Conservation (phyloP, 2,113 vertebrate genomes). For the Mungos mungo region DNA sequence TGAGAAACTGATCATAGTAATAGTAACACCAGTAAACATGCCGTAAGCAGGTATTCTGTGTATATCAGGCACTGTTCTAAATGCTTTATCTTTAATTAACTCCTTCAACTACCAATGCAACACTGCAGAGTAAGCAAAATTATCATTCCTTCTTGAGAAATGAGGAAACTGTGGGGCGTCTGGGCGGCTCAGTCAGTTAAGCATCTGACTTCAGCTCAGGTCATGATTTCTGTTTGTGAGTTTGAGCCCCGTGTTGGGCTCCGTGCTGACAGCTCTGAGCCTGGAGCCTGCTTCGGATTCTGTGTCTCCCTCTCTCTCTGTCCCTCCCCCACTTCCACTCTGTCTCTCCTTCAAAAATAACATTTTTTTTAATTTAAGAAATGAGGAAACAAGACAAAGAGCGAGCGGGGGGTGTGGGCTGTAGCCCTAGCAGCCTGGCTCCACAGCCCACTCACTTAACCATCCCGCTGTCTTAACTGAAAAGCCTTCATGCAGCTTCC, state of each 20-base stretch:
- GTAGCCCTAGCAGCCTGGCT: background rate
- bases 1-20: background rate
- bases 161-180: background rate
- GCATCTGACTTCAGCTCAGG: too few species aligned
- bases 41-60: background rate
- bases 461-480: background rate
- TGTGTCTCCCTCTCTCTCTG: too few species aligned
- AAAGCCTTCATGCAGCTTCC: background rate
- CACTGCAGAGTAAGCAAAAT: background rate
- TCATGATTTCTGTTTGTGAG: too few species aligned
- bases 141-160: background rate
- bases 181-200: too few species aligned
- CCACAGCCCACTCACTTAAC: background rate
- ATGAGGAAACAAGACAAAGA: background rate
- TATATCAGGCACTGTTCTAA: background rate
- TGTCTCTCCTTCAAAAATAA: too few species aligned
- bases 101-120: background rate
- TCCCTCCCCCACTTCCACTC: too few species aligned
- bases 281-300: too few species aligned
- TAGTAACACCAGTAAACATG: background rate
- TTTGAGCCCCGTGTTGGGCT: too few species aligned
- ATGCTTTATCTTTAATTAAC: background rate
- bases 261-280: too few species aligned
- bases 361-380: background rate
- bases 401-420: background rate